Evolutionary conservation across 2,113 vertebrate genomes (phyloP).

Genomic region (Xenopus borealis): DNA sequence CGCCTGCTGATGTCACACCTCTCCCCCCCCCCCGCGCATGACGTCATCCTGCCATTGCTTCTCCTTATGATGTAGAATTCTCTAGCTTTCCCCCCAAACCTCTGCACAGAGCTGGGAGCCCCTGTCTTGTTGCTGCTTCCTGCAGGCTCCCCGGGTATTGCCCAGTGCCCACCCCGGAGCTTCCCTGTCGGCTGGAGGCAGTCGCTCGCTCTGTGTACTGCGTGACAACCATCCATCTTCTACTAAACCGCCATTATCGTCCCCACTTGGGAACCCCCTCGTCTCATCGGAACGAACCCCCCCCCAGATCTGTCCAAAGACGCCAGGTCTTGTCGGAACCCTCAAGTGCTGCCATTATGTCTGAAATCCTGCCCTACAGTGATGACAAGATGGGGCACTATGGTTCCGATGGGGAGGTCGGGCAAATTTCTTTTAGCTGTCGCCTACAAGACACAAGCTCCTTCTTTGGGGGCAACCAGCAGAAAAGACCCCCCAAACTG

Average conservation of each 20-base stretch:
- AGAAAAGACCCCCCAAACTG: conserved; percentile 93
- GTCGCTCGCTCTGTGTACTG: neutral
- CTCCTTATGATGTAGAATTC: conserved; percentile 91
- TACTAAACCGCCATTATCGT: too few relatives aligned
- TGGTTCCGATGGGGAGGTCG: conserved; percentile 86
- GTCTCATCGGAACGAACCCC: too few relatives aligned
- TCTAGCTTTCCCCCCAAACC: conserved; percentile 76
- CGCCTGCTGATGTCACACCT: conserved; percentile 53
- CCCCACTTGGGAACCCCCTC: too few relatives aligned
- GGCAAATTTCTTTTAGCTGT: conserved; percentile 95
- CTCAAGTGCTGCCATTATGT: conserved; percentile 70
- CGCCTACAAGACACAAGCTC: conserved; percentile 95
- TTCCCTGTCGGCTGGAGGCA: conserved; percentile 16
- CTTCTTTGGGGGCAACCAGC: conserved; percentile 89
- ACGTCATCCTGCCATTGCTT: conserved; percentile 94
- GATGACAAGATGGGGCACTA: conserved; percentile 97
- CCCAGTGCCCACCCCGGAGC: neutral
- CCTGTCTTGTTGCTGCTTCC: conserved; percentile 39
- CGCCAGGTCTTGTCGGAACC: too few relatives aligned
- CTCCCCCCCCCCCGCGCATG: conserved; percentile 75
- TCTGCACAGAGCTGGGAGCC: conserved; percentile 49
- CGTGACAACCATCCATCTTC: too few relatives aligned
- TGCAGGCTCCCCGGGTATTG: neutral
- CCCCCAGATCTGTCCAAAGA: too few relatives aligned
- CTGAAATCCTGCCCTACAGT: conserved; percentile 92